These are phyloP conservation scores for Hermaeophaga mercurialis DNA, from an alignment of 2,888 invertebrate genomes.

Conservation along the genomic window DNA sequence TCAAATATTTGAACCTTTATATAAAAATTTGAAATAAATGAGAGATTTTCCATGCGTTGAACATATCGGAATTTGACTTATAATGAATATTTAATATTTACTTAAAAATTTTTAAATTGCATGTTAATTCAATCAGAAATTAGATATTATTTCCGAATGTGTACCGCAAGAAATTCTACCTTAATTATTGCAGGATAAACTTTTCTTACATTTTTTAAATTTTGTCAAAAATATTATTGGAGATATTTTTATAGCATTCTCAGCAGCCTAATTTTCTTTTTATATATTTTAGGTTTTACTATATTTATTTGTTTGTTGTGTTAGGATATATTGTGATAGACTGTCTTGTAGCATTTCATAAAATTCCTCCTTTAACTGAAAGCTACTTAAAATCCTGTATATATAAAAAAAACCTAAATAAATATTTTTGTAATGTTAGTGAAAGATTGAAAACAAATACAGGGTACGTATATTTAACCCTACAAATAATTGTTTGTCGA, in stretches of 20 bases:
- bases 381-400: conserved; percentile 37
- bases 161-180: too few relatives aligned
- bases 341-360: conserved; percentile 13
- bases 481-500: neutral
- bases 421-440: conserved; percentile 48
- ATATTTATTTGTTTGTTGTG: conserved; percentile 12
- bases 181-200: too few relatives aligned
- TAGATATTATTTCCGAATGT: too few relatives aligned
- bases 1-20: too few relatives aligned
- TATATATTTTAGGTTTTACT: conserved; percentile 19
- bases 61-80: too few relatives aligned
- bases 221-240: too few relatives aligned
- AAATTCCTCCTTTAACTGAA: conserved; percentile 31
- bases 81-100: too few relatives aligned
- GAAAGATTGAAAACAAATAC: conserved; percentile 30
- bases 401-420: conserved; percentile 39
- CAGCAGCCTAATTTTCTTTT: conserved; percentile 10
- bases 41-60: too few relatives aligned
- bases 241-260: conserved; percentile 22
- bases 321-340: conserved; percentile 32
- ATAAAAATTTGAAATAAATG: too few relatives aligned
- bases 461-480: conserved; percentile 22
- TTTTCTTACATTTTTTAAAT: too few relatives aligned
- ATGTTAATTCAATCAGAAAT: too few relatives aligned
- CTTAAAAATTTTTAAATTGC: too few relatives aligned